Evolutionary conservation across 92 coral and sea anemone genomes (phyloP), one percentile per base, ranked within the genome.

Genomic region (Diadumene lineata): DNA sequence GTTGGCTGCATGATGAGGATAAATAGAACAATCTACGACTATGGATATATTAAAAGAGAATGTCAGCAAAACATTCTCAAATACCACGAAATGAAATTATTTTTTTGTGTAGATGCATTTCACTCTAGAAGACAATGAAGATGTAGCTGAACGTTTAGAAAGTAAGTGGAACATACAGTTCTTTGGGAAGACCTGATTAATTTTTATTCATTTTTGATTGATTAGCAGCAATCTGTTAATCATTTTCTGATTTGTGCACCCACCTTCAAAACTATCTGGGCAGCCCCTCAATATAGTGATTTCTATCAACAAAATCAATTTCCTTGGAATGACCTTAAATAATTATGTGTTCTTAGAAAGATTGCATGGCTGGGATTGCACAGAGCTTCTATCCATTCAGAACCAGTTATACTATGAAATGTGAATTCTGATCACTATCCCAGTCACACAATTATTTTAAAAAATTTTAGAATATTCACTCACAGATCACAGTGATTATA

Each of bases 141-240:
- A 85, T 78, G 72, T 79, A 55, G 91, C 78, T 53, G 93, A 85
- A 10, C 75, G 76, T 11, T 79, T 82, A 30, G 97, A 88, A 31
- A 51, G 97, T 92, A 82, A 65, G 89, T n/a, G n/a, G n/a, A n/a
- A n/a, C n/a, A n/a, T n/a, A n/a, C n/a, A 51, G 4, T 15, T 3
- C 18, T 53, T 53, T 53, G n/a, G 60, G 19, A 9, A 4, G 13
- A 38, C 13, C 13, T 38, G 48, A 38, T 4, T 38, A 4, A 6
- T 13, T 4, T 13, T 13, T 38, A 6, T 38, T 13, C 48, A 38
- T 13, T 38, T 38, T 4, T 38, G 6, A 13, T 38, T 4, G 7
- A 38, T 38, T 4, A 38, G 13, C 48, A 4, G 6, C 6, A 6
- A 38, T 38, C 48, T 13, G 13, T 38, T 13, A 6, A 38, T 38